Evolutionary conservation across 2,888 invertebrate genomes (phyloP), one percentile per base, ranked within the genome.

Genomic region (Ectobius pallidus): DNA sequence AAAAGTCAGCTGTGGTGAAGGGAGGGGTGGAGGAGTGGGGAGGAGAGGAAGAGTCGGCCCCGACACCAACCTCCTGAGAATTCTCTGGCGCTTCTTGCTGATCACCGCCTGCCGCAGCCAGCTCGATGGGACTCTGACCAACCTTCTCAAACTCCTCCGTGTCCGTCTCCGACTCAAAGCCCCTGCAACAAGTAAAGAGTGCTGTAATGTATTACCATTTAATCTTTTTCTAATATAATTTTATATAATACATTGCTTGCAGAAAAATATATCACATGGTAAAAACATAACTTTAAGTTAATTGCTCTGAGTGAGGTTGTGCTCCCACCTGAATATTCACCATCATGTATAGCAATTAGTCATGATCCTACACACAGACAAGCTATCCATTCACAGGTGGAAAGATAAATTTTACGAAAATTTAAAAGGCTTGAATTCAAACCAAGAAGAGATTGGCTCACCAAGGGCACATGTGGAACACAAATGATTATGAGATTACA

Each of bases 121-220:
- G 82, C 61, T 85, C 85, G 74, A 85, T 81, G 7, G 86, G 86
- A 79, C 87, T 88, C 81, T 90, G 91, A 18, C 89, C 87, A 9
- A 94, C 88, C 81, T 91, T 92, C 83, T 94, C 94, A 83, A 93
- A 94, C 80, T 93, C 94, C 79, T 93, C 92, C 0, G 91, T 91
- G 79, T 94, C 93, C 0, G 92, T 91, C 83, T 92, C 92, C 0
- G 92, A 93, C 80, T 93, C 93, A 80, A 91, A 91, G 76, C 90
- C 91, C 80, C 92, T 92, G 84, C 73, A 83, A 78, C 22, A 46
- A 20, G 20, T 7, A 18, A n/a, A n/a, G n/a, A n/a, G n/a, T n/a
- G n/a, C n/a, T n/a, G n/a, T n/a, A n/a, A n/a, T n/a, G n/a, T n/a
- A n/a, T n/a, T n/a, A n/a, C n/a, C n/a, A n/a, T n/a, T n/a, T n/a